Evolutionary conservation across 2,888 invertebrate species (phyloP), one percentile per base, ranked within the genome.

Genomic region (Troides helena): DNA sequence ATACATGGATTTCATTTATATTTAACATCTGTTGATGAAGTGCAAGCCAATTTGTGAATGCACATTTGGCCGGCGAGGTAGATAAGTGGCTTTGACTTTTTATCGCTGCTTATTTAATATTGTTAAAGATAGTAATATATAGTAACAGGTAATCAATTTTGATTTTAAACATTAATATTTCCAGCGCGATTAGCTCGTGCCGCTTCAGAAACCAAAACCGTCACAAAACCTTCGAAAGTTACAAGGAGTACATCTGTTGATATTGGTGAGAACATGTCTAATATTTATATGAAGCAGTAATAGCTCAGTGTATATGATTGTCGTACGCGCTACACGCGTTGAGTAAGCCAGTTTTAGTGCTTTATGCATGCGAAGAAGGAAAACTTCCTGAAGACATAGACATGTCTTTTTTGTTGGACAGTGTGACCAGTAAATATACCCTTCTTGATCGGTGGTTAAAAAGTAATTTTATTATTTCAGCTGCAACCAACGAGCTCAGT

Each of bases 191-290:
- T 84, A 46, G 74, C 78, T 21, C 78, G 92, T 71, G 88, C 91
- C 0, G 83, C 82, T 0, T 92, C 92, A 0, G 92, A 92, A 72
- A 72, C 85, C 0, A 86, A 80, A 74, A 56, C 81, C 0, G 74
- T 77, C 17, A 82, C 84, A 12, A 85, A 78, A 76, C 78, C 87
- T 2, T 84, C 85, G 1, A 86, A 84, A 73, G 80, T 86, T 25
- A 75, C 77, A 10, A 83, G 90, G 64, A 82, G 90, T 71, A 72
- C 81, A 1, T 91, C 92, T 1, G 82, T 85, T 0, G 92, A 92
- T 74, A 72, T 87, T 21, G 85, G 92, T 91, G 76, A 81, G 85
- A 7, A 18, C 0, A 50, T 69, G 18, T 23, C 2, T 67, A 63
- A 3, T 36, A 25, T 43, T 21, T 17, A 50, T 50, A 50, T 14